phyloP scores from a whole-genome alignment of 2,113 vertebrate species.

The Nothoprocta pentlandii region DNA sequence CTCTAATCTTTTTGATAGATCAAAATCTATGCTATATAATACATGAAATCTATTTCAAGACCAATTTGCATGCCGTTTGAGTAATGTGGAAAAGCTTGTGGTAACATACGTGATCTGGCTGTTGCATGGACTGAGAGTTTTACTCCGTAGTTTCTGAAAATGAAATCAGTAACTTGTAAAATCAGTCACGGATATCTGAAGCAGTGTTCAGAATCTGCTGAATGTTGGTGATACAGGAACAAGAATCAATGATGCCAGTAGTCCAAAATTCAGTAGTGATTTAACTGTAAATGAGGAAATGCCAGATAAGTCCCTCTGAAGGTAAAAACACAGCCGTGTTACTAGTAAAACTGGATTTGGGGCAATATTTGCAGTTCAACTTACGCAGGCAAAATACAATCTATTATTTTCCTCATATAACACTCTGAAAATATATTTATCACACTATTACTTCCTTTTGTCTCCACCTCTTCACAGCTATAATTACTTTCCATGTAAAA shows the following conservation, averaged over 20 bases:
- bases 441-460: background rate
- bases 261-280: background rate
- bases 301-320: background rate
- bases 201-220: background rate
- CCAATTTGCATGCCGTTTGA: background rate
- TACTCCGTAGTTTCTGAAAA: background rate
- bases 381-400: background rate
- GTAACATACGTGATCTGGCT: rapidly evolving
- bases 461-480: background rate
- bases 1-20: background rate
- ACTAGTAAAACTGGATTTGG: background rate
- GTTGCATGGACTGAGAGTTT: background rate
- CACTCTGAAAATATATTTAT: background rate
- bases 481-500: background rate
- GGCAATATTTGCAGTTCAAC: background rate
- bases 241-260: background rate
- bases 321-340: background rate
- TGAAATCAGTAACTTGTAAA: background rate
- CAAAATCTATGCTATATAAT: background rate
- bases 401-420: background rate
- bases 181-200: background rate
- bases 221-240: background rate
- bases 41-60: background rate
- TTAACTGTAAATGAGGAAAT: background rate
- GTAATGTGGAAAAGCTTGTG: background rate